phyloP scores from a whole-genome alignment of 2,888 invertebrate species.

The Drosophila affinis region DNA sequence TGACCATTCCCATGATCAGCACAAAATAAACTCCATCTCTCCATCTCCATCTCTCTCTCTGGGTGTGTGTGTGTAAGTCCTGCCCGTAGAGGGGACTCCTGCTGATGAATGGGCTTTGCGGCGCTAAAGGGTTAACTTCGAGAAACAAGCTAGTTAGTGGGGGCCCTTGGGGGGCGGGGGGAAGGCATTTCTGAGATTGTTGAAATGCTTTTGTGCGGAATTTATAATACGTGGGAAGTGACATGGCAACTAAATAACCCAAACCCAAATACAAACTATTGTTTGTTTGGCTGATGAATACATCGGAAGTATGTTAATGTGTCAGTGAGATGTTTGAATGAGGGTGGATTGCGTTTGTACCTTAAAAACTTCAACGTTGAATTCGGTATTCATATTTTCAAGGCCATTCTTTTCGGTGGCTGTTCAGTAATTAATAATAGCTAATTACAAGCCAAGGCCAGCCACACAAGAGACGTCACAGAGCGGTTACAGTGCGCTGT shows the following conservation, averaged over 20 bases:
- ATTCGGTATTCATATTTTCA: too few species aligned
- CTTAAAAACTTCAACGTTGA: background rate
- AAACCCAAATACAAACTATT: conserved; percentile 1
- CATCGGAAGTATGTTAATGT: background rate
- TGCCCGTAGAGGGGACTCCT: background rate
- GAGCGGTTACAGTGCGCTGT: too few species aligned
- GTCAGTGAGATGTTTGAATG: background rate
- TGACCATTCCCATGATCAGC: conserved; percentile 76
- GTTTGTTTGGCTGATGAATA: background rate
- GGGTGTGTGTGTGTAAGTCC: conserved; percentile 1
- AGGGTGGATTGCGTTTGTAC: background rate
- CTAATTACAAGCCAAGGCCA: too few species aligned
- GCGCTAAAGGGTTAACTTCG: conserved; percentile 29
- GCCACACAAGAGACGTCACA: fast-evolving
- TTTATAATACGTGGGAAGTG: conserved; percentile 41
- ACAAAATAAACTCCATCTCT: conserved; percentile 48
- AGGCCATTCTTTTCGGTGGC: background rate
- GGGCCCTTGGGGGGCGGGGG: conserved; percentile 8
- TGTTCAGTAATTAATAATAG: background rate
- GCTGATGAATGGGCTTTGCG: conserved; percentile 27
- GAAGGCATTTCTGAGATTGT: conserved; percentile 21
- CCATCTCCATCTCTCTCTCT: too few species aligned
- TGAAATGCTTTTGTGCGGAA: conserved; percentile 25
- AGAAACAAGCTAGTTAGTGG: conserved; percentile 41
- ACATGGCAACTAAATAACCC: conserved; percentile 27